Conservation (phyloP, 1,140 invertebrate genomes). For the Drosophila athabasca region DNA sequence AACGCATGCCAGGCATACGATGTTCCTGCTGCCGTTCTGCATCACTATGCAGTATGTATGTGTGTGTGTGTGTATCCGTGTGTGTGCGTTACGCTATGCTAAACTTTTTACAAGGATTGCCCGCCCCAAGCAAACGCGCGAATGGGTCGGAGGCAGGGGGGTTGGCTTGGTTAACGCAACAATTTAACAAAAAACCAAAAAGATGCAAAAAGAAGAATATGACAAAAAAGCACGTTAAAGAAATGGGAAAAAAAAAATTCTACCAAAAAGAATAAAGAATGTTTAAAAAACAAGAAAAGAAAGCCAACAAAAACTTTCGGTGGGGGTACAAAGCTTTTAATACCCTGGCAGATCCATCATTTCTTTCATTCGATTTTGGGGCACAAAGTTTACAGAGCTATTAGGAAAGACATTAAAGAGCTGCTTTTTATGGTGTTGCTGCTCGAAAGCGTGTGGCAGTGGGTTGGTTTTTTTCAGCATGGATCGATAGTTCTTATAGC, state of each 20-base stretch:
- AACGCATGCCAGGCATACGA: constrained; percentile 72
- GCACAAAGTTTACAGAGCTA: no score
- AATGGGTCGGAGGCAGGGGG: constrained; percentile 10
- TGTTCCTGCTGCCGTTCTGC: constrained; percentile 19
- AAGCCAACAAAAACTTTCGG: not conserved
- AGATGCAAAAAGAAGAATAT: constrained; percentile 1
- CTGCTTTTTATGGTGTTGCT: no score
- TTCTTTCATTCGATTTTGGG: no score
- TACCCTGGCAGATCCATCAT: no score
- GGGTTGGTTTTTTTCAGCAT: no score
- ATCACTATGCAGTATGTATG: not conserved
- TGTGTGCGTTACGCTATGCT: constrained; percentile 60
- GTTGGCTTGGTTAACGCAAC: constrained; percentile 63
- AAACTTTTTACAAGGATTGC: constrained; percentile 78
- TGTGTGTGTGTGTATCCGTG: constrained; percentile 13
- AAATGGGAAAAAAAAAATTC: constrained; percentile 17
- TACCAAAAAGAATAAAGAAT: constrained; percentile 39
- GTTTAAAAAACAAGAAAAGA: constrained; percentile 33
- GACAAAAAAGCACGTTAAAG: constrained; percentile 51
- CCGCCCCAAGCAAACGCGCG: constrained; percentile 19
- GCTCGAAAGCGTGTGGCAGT: no score
- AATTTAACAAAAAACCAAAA: constrained; percentile 51
- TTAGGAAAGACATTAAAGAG: no score
- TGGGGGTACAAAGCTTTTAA: no score
- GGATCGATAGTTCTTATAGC: no score